Conservation (phyloP, 1,140 invertebrate genomes). For the Dendroctonus valens region DNA sequence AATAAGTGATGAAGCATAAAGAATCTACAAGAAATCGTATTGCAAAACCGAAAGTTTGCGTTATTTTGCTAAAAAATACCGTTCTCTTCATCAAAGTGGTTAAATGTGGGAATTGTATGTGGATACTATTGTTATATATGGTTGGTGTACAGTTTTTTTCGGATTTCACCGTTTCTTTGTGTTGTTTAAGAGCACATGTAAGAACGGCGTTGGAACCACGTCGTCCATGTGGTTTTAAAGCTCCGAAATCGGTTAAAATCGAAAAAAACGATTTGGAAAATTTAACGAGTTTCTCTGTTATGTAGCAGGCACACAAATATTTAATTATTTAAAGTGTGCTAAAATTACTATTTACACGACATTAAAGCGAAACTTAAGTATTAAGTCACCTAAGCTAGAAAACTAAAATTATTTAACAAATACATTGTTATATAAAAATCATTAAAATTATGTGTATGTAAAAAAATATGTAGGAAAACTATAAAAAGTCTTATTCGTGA, state of each 20-base stretch:
- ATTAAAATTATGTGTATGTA: constrained; percentile 48
- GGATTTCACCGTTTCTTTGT: constrained; percentile 12
- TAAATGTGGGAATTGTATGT: constrained; percentile 47
- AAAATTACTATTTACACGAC: constrained; percentile 47
- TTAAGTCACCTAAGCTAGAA: constrained; percentile 39
- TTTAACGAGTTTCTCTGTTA: constrained; percentile 23
- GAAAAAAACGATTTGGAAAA: constrained; percentile 12
- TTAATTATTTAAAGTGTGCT: constrained; percentile 42
- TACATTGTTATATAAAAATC: constrained; percentile 48
- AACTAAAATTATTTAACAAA: constrained; percentile 52
- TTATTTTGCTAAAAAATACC: constrained; percentile 4
- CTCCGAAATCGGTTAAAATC: background rate
- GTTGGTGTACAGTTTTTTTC: constrained; percentile 40
- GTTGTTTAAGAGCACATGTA: background rate
- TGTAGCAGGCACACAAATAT: constrained; percentile 46
- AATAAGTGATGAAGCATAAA: background rate
- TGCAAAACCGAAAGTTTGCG: constrained; percentile 9
- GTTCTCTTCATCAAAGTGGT: constrained; percentile 47
- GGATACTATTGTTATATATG: constrained; percentile 47
- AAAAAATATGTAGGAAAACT: constrained; percentile 50
- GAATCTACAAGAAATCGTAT: constrained; percentile 27
- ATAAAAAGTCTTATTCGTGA: constrained; percentile 48
- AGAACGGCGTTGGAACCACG: no score
- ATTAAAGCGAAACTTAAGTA: constrained; percentile 48
- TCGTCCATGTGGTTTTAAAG: no score